Evolutionary conservation across 2,113 vertebrate genomes (phyloP).

Genomic region (Blennius ocellaris): DNA sequence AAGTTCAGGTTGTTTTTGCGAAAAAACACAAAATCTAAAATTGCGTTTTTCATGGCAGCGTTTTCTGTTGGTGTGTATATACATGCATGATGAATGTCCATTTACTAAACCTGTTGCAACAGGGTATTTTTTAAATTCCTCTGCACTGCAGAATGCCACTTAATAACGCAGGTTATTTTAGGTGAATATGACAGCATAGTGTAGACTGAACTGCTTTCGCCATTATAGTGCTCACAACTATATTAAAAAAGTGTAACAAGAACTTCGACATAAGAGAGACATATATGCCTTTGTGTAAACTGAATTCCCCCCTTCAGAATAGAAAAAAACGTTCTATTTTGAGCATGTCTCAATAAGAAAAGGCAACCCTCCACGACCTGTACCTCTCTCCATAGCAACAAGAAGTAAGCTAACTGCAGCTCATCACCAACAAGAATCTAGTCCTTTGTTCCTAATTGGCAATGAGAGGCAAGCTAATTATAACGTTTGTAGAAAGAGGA

Average conservation of each 20-base stretch:
- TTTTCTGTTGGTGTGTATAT: too few species aligned
- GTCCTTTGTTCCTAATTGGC: conserved; percentile 68
- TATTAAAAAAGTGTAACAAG: neutral
- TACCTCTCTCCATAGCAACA: conserved; percentile 78
- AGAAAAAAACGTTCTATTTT: conserved; percentile 49
- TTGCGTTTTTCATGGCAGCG: too few species aligned
- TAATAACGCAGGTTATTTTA: neutral
- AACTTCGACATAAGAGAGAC: conserved; percentile 12
- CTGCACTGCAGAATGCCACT: conserved; percentile 7
- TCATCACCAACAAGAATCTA: conserved; percentile 66
- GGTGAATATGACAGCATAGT: neutral
- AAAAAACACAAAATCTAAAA: too few species aligned
- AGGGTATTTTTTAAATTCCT: neutral
- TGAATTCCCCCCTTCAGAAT: conserved; percentile 1
- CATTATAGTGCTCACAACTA: conserved; percentile 1
- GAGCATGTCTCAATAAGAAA: conserved; percentile 41
- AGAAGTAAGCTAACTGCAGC: conserved; percentile 62
- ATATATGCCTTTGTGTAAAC: conserved; percentile 8
- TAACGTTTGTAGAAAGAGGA: conserved; percentile 58
- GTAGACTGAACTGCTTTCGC: neutral
- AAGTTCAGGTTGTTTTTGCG: too few species aligned
- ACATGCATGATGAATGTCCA: too few species aligned
- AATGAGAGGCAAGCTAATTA: conserved; percentile 69
- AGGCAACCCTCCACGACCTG: conserved; percentile 35
- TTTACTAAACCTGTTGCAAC: too few species aligned